Evolutionary conservation across 2,797 vertebrate species (phyloP), one percentile per base, ranked within the genome.

Genomic region (Lycodopsis pacificus): DNA sequence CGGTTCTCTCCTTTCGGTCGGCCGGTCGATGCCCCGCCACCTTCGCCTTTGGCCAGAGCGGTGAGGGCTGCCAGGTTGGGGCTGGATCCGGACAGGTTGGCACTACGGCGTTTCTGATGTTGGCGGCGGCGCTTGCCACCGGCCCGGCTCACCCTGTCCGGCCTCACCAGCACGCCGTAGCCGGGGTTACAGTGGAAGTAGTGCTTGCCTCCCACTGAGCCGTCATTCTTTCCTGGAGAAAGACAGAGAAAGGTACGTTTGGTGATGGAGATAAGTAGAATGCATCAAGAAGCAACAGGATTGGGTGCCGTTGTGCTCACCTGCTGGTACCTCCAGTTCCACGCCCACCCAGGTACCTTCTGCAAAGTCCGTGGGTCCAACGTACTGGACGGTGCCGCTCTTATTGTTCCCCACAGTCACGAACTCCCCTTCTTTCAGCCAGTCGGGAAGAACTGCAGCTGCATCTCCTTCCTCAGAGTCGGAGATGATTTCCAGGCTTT

Each of bases 121-220:
- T 87, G 86, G 58, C 89, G 91, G 2, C 84, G 86, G 2, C 88
- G 90, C 75, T 92, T 94, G 36, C 54, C 34, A 0, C 83, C 81
- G 0, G 87, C 83, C 0, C 87, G 59, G 79, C 79, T 87, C 71
- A 92, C 84, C 78, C 94, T 76, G 82, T 86, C 62, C 1, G 91
- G 91, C 36, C 83, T 82, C 4, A 95, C 92, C 15, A 99, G 93
- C 30, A 99, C 94, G 0, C 98, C 98, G 0, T 98, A 97, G 75
- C 97, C 97, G 0, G 97, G 97, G 89, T 96, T 98, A 88, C 98
- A 99, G 75, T 90, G 94, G 93, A 99, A 99, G 79, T 99, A 99
- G 72, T 97, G 97, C 80, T 93, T 96, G 1, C 98, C 98, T 0
- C 94, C 95, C 0, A 99, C 96, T 0, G 97, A 98, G 57, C 98